Evolutionary conservation across 2,797 vertebrate species (phyloP), one percentile per base, ranked within the genome.

Genomic region (Arctocebus calabarensis): DNA sequence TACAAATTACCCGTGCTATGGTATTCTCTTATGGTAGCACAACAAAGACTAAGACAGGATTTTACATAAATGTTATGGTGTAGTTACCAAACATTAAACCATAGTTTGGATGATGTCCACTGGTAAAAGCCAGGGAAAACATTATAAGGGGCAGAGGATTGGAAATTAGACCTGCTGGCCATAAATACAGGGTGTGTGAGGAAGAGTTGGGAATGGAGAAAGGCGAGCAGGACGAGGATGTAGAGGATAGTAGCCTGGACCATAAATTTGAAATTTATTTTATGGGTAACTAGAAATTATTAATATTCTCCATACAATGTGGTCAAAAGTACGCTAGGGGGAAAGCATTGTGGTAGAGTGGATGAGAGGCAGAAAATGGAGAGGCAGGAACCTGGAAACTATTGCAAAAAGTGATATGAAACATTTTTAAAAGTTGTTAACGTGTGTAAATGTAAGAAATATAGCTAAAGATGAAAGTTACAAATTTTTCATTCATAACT

Each of bases 401-500:
- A 7, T 75, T 81, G 45, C 0, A 40, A 22, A 83, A 81, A 77
- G 73, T 19, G 1, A 0, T 68, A 32, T 71, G 52, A 73, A 71
- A 92, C 12, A 43, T 74, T 48, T 48, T 25, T 83, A 59, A 73
- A 81, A 6, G 12, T 43, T 82, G 61, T n/a, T 84, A 64, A 43
- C 20, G 71, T 81, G 37, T n/a, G 61, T 75, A 88, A 59, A 32
- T 62, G 16, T 75, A 87, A 78, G 5, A 55, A 75, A 91, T 43
- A 40, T 34, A 70, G 57, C 48, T 91, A 70, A 74, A 78, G 82
- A 71, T 87, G n/a, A 96, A 71, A 88, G 71, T 61, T 61, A 70
- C 0, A 78, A 57, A 59, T 22, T 84, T 94, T 40, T 40, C 74
- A 71, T 78, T 32, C 20, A n/a, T 45, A 73, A 61, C 5, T 79